Base-by-base conservation (phyloP, 2,113 vertebrate species). In the Aptenodytes forsteri region DNA sequence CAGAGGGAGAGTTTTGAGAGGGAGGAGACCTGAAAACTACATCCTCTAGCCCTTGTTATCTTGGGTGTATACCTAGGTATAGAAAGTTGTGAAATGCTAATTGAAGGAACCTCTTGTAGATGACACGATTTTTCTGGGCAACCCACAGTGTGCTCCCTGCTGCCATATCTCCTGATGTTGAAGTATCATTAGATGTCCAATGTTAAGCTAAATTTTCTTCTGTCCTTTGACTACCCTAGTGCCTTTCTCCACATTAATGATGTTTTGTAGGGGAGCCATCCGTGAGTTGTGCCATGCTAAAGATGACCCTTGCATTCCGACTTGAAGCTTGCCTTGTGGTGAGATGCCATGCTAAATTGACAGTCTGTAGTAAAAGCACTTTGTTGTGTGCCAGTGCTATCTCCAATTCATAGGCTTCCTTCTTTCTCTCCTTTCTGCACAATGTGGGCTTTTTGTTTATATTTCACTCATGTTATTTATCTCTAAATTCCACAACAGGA, bases 401-500 rank as follows among this genome's bases (percentile, higher is more conserved):
- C 40, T 72, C 52, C 54, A 83, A 5, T 70, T 78, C 67, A 42
- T 66, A 81, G 66, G 34, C 50, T 71, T 50, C 56, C 27, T 49
- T 69, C 27, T 34, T 73, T 72, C 73, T 90, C 49, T 89, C 42
- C 20, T 83, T 90, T 69, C 42, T 96, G 50, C 64, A 88, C 23
- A 13, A 29, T 66, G 49, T 55, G n/a, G 46, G 4, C 32, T 56
- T 72, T 64, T 58, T 62, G 50, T 65, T 49, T 86, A 17, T 81
- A 25, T 83, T 61, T 71, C 36, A 59, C 92, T 97, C 21, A 96
- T 30, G 4, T 58, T 76, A 13, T 92, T 91, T 83, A 32, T 87
- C 87, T 93, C 94, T 96, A 26, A 96, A 93, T 96, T 84, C 83
- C 90, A 61, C 81, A 27, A 75, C 92, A 99, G 99, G 99, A 99